These are phyloP conservation scores for Oceanites oceanicus DNA, from an alignment of 2,113 vertebrate species.

Conservation along the genomic window DNA sequence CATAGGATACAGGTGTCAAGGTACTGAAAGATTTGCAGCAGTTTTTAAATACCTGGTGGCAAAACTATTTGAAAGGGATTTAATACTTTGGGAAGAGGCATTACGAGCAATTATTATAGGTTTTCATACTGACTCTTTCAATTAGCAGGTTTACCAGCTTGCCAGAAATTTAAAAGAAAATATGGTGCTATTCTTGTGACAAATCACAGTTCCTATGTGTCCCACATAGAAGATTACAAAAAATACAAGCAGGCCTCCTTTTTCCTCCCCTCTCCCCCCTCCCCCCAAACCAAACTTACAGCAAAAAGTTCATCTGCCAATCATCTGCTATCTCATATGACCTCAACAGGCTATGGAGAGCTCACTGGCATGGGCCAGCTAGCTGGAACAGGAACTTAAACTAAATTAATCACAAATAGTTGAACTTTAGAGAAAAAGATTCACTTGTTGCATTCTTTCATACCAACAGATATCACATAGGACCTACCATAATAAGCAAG, in stretches of 20 bases:
- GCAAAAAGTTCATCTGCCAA: not conserved
- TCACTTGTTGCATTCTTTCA: not conserved
- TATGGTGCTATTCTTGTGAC: not conserved
- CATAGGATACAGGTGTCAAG: not conserved
- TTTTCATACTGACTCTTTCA: not conserved
- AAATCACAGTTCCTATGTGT: too few species aligned
- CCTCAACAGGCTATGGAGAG: not conserved
- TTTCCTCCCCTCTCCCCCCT: accelerated
- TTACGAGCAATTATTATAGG: not conserved
- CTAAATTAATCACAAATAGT: not conserved
- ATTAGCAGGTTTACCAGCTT: not conserved
- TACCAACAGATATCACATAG: not conserved
- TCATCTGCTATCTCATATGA: too few species aligned
- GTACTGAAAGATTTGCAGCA: not conserved
- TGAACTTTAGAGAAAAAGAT: not conserved
- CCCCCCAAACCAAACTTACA: not conserved
- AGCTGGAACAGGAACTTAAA: not conserved
- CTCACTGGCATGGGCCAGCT: not conserved
- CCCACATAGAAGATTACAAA: not conserved
- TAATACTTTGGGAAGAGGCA: not conserved
- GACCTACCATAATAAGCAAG: not conserved
- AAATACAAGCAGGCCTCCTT: not conserved
- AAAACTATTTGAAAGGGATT: not conserved
- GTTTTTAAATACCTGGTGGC: not conserved
- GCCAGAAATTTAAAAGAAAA: not conserved